Base-by-base conservation (phyloP, 2,888 invertebrate species). In the Ferdinandea cuprea region DNA sequence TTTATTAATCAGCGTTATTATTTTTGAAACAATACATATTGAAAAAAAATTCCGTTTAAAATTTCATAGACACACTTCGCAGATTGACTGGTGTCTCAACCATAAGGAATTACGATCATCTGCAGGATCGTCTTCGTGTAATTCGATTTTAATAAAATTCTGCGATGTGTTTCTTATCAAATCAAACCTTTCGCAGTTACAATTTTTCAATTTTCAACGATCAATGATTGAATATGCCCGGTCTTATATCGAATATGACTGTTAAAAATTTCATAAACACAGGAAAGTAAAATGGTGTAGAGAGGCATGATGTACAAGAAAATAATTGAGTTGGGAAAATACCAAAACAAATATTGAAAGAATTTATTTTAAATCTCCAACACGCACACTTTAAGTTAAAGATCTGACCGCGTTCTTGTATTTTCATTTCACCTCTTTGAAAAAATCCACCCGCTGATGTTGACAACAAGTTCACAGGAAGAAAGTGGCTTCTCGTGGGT, bases 391-490 rank as follows among this genome's bases (percentile, higher is more conserved):
- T 52, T 52, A 48, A 32, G 4, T 13, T 11, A 15, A 32, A 68
- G 30, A 32, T 42, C n/a, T 66, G 66, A 66, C 50, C 66, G 50
- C 17, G 17, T 74, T 66, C 32, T 40, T 59, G 58, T 52, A 40
- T 42, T 25, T 58, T 65, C 35, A 46, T 6, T 30, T 50, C 66
- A 37, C 54, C 48, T 48, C 32, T 37, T 35, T 44, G 11, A 7
- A 59, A 50, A 66, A 58, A 56, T n/a, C 42, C 48, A 40, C 19
- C 46, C 46, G 63, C 63, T 56, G 52, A 32, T 58, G 48, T 32
- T 65, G 56, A 65, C 73, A 56, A 58, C 48, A 37, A 42, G 56
- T 73, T 73, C 48, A 40, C 48, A 40, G 58, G 58, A 74, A 66
- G 58, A 58, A 59, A 66, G 74, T 66, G 74, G 48, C 50, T 66